Conservation (phyloP, 2,888 invertebrate species). For the Pardosa pseudoannulata region DNA sequence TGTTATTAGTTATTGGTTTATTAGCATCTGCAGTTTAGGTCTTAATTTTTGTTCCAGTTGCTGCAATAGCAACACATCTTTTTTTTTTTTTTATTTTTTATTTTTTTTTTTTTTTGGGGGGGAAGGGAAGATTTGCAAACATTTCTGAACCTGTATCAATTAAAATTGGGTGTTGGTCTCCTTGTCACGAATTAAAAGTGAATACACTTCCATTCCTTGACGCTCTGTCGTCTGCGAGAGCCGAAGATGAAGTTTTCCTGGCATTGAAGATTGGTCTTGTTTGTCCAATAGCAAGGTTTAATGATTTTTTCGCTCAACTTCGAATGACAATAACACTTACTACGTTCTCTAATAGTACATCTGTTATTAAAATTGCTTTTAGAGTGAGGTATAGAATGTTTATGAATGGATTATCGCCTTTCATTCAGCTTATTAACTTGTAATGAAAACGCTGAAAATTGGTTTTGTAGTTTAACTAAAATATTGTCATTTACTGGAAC, state of each 20-base stretch:
- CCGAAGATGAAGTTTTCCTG: constrained; percentile 23
- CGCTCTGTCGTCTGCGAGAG: constrained; percentile 18
- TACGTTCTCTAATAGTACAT: no score
- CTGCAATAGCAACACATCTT: constrained; percentile 13
- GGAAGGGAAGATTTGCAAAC: constrained; percentile 26
- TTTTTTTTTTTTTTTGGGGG: no score
- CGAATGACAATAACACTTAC: constrained; percentile 13
- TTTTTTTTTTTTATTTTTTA: no score
- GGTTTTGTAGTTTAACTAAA: constrained; percentile 29
- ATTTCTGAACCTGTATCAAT: constrained; percentile 49
- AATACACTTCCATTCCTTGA: background rate
- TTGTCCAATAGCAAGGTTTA: background rate
- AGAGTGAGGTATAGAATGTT: background rate
- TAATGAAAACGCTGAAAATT: constrained; percentile 22
- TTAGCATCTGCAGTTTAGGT: constrained; percentile 49
- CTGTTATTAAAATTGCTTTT: constrained; percentile 19
- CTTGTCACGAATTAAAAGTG: constrained; percentile 23
- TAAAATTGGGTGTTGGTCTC: constrained; percentile 21
- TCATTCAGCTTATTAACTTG: constrained; percentile 20
- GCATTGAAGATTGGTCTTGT: background rate
- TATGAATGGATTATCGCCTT: background rate
- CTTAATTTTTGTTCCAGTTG: constrained; percentile 52
- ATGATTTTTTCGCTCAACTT: constrained; percentile 15
- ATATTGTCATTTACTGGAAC: constrained; percentile 17
- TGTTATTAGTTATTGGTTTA: constrained; percentile 39